A percentile compares a stretch with the other conserved stretches of the same genome.
Evolutionary conservation across 2,888 invertebrate genomes (phyloP).

Genomic region (Drosophila sordidula): DNA sequence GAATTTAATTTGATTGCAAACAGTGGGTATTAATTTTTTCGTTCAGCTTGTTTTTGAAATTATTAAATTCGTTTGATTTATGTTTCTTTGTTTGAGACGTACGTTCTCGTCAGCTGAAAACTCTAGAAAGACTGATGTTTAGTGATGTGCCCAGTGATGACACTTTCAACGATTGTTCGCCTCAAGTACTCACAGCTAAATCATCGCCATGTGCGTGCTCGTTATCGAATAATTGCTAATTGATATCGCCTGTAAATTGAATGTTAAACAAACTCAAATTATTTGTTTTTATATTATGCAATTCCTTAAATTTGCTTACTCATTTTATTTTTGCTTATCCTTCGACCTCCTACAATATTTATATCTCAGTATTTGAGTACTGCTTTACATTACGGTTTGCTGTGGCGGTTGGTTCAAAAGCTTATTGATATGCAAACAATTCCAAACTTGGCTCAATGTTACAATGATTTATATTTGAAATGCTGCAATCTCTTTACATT

Average conservation of each 20-base stretch:
- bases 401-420: no score
- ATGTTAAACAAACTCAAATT: not conserved
- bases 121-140: constrained; percentile 50
- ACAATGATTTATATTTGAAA: no score
- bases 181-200: not conserved
- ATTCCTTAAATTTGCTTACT: no score
- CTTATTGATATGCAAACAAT: no score
- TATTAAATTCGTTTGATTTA: constrained; percentile 18
- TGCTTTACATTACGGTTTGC: no score
- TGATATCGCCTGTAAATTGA: not conserved
- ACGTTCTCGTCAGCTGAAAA: constrained; percentile 47
- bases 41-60: constrained; percentile 14
- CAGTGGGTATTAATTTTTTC: not conserved
- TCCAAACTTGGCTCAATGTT: no score
- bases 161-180: constrained; percentile 7
- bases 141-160: constrained; percentile 21
- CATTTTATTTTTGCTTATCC: no score
- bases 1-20: not conserved
- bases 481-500: no score
- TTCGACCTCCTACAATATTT: no score
- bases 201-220: not conserved
- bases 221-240: not conserved
- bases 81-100: constrained; percentile 41
- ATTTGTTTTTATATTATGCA: no score
- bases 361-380: no score